Evolutionary conservation across 23 tunicate species (phyloP).

Genomic region (Halocynthia aurantium): DNA sequence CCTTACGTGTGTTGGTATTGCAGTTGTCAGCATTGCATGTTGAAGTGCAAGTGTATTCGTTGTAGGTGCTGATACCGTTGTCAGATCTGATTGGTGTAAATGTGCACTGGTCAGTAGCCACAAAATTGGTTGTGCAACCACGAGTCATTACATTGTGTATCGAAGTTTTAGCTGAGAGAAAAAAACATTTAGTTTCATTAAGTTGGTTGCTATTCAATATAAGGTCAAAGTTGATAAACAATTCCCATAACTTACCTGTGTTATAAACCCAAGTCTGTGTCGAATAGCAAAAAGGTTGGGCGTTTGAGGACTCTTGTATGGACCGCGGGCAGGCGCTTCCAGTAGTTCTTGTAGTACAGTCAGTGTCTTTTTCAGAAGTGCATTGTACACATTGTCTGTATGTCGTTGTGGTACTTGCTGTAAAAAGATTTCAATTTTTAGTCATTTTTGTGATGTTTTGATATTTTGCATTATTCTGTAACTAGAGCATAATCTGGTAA

Average conservation of each 20-base stretch:
- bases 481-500: too few species aligned
- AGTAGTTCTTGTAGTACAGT: constrained; percentile 19
- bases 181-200: background rate
- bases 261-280: constrained; percentile 7
- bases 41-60: constrained; percentile 25
- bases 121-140: constrained; percentile 10
- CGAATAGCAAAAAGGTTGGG: constrained; percentile 10
- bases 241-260: constrained; percentile 7
- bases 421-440: background rate
- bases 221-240: background rate
- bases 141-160: constrained; percentile 1
- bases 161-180: constrained; percentile 12
- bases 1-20: constrained; percentile 29
- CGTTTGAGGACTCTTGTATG: background rate
- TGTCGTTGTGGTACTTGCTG: background rate
- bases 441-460: too few species aligned
- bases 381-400: constrained; percentile 30
- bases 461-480: too few species aligned
- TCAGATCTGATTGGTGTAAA: constrained; percentile 7
- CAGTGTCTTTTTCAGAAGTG: constrained; percentile 10
- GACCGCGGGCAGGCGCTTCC: constrained; percentile 19
- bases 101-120: constrained; percentile 14
- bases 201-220: background rate
- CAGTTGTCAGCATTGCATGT: constrained; percentile 29
- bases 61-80: background rate